phyloP scores from a whole-genome alignment of 2,113 vertebrate genomes.

The Psephotus haematonotus region DNA sequence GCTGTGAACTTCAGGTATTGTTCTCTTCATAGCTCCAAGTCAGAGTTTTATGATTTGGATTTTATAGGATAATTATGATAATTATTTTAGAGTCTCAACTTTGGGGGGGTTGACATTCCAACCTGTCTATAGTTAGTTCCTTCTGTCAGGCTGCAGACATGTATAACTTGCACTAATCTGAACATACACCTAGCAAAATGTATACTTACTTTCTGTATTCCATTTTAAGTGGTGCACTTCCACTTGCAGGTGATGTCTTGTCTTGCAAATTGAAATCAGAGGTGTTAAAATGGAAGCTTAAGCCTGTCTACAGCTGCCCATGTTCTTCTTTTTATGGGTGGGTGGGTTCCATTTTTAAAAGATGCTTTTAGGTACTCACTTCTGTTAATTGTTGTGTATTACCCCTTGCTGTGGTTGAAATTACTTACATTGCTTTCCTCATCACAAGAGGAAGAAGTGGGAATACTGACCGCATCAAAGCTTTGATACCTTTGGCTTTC shows the following conservation, averaged over 20 bases:
- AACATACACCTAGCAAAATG: not conserved
- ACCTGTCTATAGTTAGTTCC: not conserved
- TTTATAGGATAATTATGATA: not conserved
- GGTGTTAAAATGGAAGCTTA: not conserved
- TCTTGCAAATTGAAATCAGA: not conserved
- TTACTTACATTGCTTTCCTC: not conserved
- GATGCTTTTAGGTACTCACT: not conserved
- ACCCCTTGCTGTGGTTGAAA: not conserved
- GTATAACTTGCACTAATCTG: not conserved
- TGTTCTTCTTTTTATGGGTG: not conserved
- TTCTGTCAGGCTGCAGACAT: not conserved
- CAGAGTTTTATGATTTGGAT: not conserved
- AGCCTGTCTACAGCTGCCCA: not conserved
- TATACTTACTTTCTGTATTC: not conserved
- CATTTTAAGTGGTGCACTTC: not conserved
- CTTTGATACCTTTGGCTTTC: not conserved
- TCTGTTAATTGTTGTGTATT: not conserved
- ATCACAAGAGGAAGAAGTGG: not conserved
- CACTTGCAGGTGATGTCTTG: not conserved
- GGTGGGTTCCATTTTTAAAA: not conserved
- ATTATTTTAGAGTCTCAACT: not conserved
- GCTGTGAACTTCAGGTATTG: not conserved
- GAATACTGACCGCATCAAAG: not conserved
- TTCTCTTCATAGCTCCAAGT: not conserved
- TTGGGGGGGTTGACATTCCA: accelerated